Conservation (phyloP, 2,797 vertebrate genomes). For the Pagetopsis macropterus region DNA sequence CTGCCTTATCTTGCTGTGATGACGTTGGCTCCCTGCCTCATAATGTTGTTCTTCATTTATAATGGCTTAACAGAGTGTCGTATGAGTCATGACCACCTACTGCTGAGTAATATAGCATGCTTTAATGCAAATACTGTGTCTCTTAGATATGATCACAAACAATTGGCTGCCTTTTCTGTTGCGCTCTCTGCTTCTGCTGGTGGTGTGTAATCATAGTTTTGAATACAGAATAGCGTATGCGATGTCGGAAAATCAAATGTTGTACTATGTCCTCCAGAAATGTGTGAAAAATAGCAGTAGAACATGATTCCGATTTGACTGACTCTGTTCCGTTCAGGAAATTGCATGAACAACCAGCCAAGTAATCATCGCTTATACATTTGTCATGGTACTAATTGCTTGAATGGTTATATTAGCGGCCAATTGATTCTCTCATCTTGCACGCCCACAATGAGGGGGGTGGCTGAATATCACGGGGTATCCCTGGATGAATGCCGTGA, state of each 20-base stretch:
- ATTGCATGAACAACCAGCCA: slow-evolving; percentile 45
- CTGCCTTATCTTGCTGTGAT: slow-evolving; percentile 21
- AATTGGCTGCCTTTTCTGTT: slow-evolving; percentile 17
- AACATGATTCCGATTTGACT: neutral
- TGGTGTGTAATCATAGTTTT: slow-evolving; percentile 4
- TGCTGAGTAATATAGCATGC: slow-evolving; percentile 23
- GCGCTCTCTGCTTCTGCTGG: neutral
- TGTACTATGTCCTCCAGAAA: slow-evolving; percentile 11
- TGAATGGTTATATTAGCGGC: slow-evolving; percentile 61
- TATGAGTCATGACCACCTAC: slow-evolving; percentile 22
- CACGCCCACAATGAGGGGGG: neutral
- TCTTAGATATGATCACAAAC: slow-evolving; percentile 14
- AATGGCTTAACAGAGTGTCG: slow-evolving; percentile 16
- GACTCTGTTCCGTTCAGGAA: slow-evolving; percentile 35
- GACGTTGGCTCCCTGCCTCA: neutral
- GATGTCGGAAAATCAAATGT: neutral
- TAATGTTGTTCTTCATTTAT: slow-evolving; percentile 12
- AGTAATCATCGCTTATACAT: slow-evolving; percentile 65
- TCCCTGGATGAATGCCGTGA: slow-evolving; percentile 38
- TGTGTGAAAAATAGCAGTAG: neutral
- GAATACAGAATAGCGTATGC: neutral
- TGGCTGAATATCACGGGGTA: slow-evolving; percentile 24
- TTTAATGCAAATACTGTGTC: slow-evolving; percentile 20
- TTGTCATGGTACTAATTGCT: slow-evolving; percentile 70
- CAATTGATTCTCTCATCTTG: slow-evolving; percentile 59